These are phyloP conservation scores for Netelia melanura DNA, from an alignment of 2,888 invertebrate species.

Conservation along the genomic window DNA sequence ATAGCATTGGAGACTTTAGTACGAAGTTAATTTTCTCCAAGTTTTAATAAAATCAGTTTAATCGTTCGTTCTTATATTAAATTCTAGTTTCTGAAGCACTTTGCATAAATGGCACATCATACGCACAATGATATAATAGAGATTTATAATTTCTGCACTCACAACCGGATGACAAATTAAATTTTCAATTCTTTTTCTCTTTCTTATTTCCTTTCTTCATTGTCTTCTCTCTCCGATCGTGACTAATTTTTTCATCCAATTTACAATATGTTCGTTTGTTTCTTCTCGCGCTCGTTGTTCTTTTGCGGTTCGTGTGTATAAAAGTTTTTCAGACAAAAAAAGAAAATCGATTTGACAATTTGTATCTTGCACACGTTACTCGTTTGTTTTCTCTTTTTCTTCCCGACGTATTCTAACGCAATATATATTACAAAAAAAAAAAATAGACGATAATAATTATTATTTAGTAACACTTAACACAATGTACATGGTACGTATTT, in stretches of 20 bases:
- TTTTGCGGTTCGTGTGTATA: constrained; percentile 22
- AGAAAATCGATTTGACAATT: constrained; percentile 13
- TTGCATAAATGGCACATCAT: constrained; percentile 24
- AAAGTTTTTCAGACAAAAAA: constrained; percentile 10
- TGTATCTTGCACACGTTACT: constrained; percentile 1
- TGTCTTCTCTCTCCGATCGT: constrained; percentile 43
- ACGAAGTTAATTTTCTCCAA: not conserved
- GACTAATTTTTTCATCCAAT: constrained; percentile 32
- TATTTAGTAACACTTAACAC: constrained; percentile 80
- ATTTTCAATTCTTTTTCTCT: constrained; percentile 19
- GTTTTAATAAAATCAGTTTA: not conserved
- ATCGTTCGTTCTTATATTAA: not conserved
- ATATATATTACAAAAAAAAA: constrained; percentile 74
- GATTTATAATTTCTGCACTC: constrained; percentile 82
- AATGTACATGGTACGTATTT: constrained; percentile 77
- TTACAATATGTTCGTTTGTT: constrained; percentile 48
- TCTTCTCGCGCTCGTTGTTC: not conserved
- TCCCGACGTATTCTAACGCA: constrained; percentile 33
- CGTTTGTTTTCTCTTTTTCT: constrained; percentile 4
- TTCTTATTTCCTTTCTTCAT: constrained; percentile 21
- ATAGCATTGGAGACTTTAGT: not conserved
- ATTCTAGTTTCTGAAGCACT: constrained; percentile 34
- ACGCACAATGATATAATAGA: constrained; percentile 79
- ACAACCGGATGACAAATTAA: constrained; percentile 81
- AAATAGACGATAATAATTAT: constrained; percentile 73